Evolutionary conservation across 2,113 vertebrate species (phyloP), one percentile per base, ranked within the genome.

Genomic region (Dicrurus megarhynchus): DNA sequence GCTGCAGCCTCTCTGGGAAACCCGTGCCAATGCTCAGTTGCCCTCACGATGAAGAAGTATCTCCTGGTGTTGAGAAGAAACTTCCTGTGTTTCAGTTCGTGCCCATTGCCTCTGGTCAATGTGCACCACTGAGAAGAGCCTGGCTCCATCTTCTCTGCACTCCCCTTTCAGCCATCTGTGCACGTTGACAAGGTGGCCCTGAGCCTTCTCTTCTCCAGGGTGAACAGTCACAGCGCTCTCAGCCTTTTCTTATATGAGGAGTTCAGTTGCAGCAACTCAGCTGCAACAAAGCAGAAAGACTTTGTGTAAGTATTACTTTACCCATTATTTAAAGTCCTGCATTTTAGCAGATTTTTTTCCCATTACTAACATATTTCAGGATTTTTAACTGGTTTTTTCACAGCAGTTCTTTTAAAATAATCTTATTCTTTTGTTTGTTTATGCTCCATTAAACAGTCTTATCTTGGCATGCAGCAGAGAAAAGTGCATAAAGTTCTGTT

Each of bases 341-440:
- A 30, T 69, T 81, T 93, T 87, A 71, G n/a, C 32, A 56, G 42
- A 13, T 55, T 53, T 93, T 84, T 76, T 82, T 32, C 6, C 18
- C 35, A 41, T 67, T 83, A 39, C 55, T 85, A 80, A 84, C 22
- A 35, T 35, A 9, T 57, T 85, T 39, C 56, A 76, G 35, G 42
- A 86, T 84, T 93, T 90, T 93, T 74, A 88, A 63, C 63, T 92
- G 46, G 8, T 23, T 77, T 91, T 89, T 88, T 42, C 75, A 65
- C 28, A 75, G 47, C 63, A 55, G 23, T 81, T 95, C 64, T 91
- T 16, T 81, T 87, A 56, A 95, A 92, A 59, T 70, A 63, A 90
- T 85, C 44, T 90, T 30, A 85, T 67, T 92, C 35, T 67, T 70
- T 67, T 73, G 14, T 92, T 93, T 93, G 22, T 69, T 97, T 92